These are phyloP conservation scores for Dendroctonus valens DNA, from an alignment of 1,140 invertebrate species.

Conservation along the genomic window DNA sequence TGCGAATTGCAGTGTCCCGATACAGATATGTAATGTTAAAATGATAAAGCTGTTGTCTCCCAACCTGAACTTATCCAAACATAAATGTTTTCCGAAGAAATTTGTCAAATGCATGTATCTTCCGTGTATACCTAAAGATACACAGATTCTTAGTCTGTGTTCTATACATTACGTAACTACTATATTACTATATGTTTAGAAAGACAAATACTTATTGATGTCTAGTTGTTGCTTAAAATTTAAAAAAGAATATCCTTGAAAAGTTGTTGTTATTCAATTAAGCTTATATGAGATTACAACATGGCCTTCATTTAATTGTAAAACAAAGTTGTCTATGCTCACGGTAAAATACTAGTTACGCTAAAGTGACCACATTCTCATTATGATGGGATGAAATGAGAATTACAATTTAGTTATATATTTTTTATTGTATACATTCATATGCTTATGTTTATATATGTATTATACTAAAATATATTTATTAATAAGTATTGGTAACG, in stretches of 20 bases:
- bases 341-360: no score
- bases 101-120: constrained; percentile 23
- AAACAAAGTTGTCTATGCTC: background rate
- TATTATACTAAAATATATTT: no score
- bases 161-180: constrained; percentile 7
- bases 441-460: no score
- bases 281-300: background rate
- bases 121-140: constrained; percentile 21
- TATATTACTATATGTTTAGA: constrained; percentile 31
- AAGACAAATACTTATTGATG: constrained; percentile 27
- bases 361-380: no score
- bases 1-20: constrained; percentile 37
- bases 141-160: constrained; percentile 16
- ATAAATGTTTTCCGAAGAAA: constrained; percentile 8
- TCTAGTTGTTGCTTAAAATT: constrained; percentile 32
- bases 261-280: constrained; percentile 26
- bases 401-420: no score
- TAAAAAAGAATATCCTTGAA: constrained; percentile 13
- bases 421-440: no score
- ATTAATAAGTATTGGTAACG: no score
- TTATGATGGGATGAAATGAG: no score
- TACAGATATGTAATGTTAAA: constrained; percentile 9
- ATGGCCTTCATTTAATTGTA: background rate
- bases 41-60: constrained; percentile 5
- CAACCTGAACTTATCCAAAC: background rate